Base-by-base conservation (phyloP, 2,797 vertebrate genomes). In the Danio albolineatus region DNA sequence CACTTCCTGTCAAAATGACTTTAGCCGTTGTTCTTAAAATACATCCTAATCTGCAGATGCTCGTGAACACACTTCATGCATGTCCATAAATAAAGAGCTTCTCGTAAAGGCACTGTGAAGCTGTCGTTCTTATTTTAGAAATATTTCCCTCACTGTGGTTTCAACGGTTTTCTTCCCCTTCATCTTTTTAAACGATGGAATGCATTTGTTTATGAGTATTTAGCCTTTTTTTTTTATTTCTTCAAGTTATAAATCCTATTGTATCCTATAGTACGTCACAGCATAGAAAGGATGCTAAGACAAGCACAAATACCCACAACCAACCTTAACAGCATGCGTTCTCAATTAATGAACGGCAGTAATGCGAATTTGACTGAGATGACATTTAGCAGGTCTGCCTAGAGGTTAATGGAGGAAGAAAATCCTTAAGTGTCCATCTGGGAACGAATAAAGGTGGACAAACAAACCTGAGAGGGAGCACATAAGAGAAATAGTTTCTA, bases 331-430 rank as follows among this genome's bases (percentile, higher is more conserved):
- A 65, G 16, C 71, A 9, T 54, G 39, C 13, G 49, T 28, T 16
- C 48, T 59, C 70, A 61, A 72, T 79, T 38, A 62, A 53, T 61
- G 69, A 67, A 72, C 17, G 48, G 41, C 67, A 54, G 73, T 48
- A 62, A 51, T 73, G 70, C 28, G 21, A 57, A 79, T 73, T 62
- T 79, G 78, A 57, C 73, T 79, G 78, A 73, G 59, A 56, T 65
- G 46, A 79, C 21, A 79, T 79, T 56, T 79, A 79, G 36, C 51
- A 73, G 21, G 43, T 21, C 28, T 56, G 54, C 43, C 36, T 38
- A 72, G 70, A 72, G 61, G 51, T 73, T 73, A 57, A 44, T 46
- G 16, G 62, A 56, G 10, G 10, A 19, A 9, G 57, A 46, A 53
- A 72, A 64, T 7, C 7, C 36, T 49, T 57, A n/a, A 46, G 17